Base-by-base conservation (phyloP, 2,888 invertebrate genomes). In the Cactoblastis cactorum region DNA sequence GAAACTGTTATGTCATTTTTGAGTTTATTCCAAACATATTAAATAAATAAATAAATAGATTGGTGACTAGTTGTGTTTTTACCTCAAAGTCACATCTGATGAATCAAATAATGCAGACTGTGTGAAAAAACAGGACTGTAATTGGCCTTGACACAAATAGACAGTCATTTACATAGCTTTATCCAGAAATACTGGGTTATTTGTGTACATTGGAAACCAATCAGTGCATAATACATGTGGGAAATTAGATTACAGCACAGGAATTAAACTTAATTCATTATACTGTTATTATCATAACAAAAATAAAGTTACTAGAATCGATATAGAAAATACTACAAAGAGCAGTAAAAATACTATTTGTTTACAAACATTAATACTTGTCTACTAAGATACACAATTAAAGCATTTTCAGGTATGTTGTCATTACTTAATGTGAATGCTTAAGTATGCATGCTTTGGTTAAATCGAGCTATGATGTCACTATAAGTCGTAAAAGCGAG, bases 401-500 rank as follows among this genome's bases (percentile, higher is more conserved):
- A 41, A 41, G 45, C 46, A n/a, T 17, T 41, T 53, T 35, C 14
- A 38, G 38, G 14, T 56, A 51, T 55, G 56, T 55, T 54, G 51
- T 56, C 60, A 58, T 49, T 60, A 53, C 50, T 54, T 35, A 49
- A 35, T 41, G 52, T 48, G 47, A 49, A 57, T 57, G 52, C 50
- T 56, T 53, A 62, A 62, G 67, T 70, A 71, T 76, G 68, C 69
- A 69, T 74, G 75, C 67, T 65, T 62, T 59, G 68, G 76, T 77
- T 88, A 87, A 73, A 82, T 84, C 68, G 71, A 74, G 81, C 69
- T 83, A 88, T 89, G 89, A 89, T 88, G 88, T 89, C 89, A 89
- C 81, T 68, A 62, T 83, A n/a, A n/a, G 82, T 87, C 88, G 86
- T 88, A 84, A 83, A 87, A 73, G 75, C 88, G 87, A 88, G 88